Conservation (phyloP, 1,140 invertebrate genomes). For the Scaptodrosophila lebanonensis region DNA sequence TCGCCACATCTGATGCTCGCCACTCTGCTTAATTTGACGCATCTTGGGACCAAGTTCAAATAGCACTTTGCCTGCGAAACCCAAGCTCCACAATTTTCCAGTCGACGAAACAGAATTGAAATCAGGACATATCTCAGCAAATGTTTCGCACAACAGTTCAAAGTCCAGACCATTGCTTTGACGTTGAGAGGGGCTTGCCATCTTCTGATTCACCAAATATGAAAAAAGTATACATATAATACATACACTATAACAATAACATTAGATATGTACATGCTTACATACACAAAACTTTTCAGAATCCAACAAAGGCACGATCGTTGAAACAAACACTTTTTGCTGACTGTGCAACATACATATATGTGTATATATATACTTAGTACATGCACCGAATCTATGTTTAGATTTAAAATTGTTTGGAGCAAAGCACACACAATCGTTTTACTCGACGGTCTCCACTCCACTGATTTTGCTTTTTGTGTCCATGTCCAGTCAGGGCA, state of each 20-base stretch:
- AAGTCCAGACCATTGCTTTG: conserved; percentile 24
- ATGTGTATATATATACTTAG: too few species aligned
- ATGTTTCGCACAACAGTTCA: conserved; percentile 24
- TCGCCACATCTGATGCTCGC: conserved; percentile 44
- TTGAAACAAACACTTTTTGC: too few species aligned
- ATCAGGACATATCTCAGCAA: conserved; percentile 43
- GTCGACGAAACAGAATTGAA: background rate
- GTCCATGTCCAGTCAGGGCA: too few species aligned
- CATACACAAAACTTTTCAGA: too few species aligned
- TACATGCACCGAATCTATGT: too few species aligned
- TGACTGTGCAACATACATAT: too few species aligned
- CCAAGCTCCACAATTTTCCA: conserved; percentile 24
- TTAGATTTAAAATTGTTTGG: too few species aligned
- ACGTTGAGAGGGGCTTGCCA: conserved; percentile 15
- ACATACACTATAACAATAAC: background rate
- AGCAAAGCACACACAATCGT: too few species aligned
- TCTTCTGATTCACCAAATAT: conserved; percentile 4
- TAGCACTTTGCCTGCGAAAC: conserved; percentile 45
- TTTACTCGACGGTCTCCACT: too few species aligned
- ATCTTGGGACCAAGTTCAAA: conserved; percentile 45
- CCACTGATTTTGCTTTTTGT: too few species aligned
- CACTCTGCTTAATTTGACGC: conserved; percentile 38
- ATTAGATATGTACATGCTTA: background rate
- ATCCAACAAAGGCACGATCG: too few species aligned
- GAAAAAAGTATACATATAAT: background rate